Conservation (phyloP, 2,888 invertebrate species). For the Ophonus ardosiacus region DNA sequence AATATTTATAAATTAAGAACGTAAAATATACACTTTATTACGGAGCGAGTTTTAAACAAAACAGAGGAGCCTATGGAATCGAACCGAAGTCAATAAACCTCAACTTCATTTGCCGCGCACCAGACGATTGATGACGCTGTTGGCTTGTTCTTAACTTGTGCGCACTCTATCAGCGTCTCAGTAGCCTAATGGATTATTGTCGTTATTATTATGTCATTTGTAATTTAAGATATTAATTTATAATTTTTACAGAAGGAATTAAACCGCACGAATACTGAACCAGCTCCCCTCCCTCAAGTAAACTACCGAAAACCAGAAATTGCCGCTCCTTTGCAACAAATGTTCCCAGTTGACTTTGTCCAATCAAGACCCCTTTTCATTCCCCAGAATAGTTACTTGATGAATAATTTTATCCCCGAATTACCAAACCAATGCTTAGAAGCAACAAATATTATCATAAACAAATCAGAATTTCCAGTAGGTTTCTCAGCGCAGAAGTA, state of each 20-base stretch:
- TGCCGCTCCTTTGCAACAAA: neutral
- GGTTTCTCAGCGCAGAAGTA: conserved; percentile 57
- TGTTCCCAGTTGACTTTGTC: conserved; percentile 3
- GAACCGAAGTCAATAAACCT: no score
- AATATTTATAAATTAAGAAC: no score
- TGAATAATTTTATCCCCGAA: conserved; percentile 32
- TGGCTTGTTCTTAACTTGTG: no score
- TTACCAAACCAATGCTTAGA: neutral
- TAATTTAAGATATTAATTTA: neutral
- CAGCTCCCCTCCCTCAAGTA: neutral
- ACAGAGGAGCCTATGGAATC: no score
- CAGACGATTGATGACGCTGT: no score
- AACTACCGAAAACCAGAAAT: neutral
- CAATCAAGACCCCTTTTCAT: conserved; percentile 6
- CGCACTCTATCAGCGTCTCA: no score
- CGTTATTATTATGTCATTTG: neutral
- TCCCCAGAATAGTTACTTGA: conserved; percentile 24
- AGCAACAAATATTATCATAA: neutral
- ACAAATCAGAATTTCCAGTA: conserved; percentile 44
- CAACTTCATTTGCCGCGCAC: no score
- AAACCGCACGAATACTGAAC: neutral
- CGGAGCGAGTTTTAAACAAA: no score
- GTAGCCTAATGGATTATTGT: no score
- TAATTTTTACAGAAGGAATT: conserved; percentile 3
- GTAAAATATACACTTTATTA: no score